A percentile compares a stretch with the other conserved stretches of the same genome.
These are phyloP conservation scores for Caerostris darwini DNA, from an alignment of 1,140 invertebrate species.

Conservation along the genomic window DNA sequence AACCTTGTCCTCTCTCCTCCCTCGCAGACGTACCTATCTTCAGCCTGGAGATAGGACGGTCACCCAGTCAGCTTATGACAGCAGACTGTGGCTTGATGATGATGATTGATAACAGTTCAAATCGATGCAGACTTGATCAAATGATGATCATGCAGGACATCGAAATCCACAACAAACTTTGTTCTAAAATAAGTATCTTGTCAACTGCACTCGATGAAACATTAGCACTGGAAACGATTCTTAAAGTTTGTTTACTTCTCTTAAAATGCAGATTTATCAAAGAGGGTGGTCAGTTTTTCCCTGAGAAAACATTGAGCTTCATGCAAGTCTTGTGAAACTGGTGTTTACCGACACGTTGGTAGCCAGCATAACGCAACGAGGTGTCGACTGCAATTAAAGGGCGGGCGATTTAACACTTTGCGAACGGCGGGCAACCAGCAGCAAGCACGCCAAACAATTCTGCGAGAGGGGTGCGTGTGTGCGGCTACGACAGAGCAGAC, in stretches of 20 bases:
- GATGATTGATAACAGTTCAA: background rate
- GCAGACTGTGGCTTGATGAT: no score
- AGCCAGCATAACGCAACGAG: background rate
- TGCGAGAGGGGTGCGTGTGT: conserved; percentile 37
- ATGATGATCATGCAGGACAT: background rate
- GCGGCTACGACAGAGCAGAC: conserved; percentile 50
- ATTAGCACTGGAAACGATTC: no score
- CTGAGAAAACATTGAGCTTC: no score
- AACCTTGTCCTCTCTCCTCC: background rate
- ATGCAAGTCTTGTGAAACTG: background rate
- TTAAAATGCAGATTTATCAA: background rate
- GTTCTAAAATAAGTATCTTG: no score
- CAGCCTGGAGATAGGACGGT: background rate
- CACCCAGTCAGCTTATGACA: no score
- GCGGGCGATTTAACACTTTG: conserved; percentile 2
- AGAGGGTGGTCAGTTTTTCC: background rate
- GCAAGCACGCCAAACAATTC: conserved; percentile 47
- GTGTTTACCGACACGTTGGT: background rate
- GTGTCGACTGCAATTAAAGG: background rate
- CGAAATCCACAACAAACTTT: background rate
- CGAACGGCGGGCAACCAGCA: background rate
- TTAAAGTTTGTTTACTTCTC: background rate
- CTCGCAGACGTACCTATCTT: background rate
- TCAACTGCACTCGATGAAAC: no score
- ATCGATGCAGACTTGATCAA: background rate